These are phyloP conservation scores for Macrophya alboannulata DNA, from an alignment of 2,888 invertebrate species.

Conservation along the genomic window DNA sequence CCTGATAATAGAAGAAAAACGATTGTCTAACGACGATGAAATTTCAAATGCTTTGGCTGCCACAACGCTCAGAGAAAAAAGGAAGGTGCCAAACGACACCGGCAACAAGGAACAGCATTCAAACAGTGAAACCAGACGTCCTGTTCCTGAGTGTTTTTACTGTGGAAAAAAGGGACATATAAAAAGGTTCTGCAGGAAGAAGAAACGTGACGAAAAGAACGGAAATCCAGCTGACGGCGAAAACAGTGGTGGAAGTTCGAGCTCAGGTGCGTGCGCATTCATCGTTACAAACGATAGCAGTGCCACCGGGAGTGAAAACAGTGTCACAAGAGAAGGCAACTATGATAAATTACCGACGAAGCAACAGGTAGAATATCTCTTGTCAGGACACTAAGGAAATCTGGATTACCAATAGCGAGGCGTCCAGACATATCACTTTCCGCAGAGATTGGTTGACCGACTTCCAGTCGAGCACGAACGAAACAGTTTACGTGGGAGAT, in stretches of 20 bases:
- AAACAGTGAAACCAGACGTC: not conserved
- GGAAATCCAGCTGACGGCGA: not conserved
- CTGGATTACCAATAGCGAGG: constrained; percentile 66
- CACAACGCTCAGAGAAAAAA: not conserved
- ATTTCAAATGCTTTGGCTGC: constrained; percentile 18
- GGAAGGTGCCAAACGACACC: not conserved
- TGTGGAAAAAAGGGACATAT: not conserved
- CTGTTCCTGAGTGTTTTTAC: not conserved
- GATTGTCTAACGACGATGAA: constrained; percentile 52
- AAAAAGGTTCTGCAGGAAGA: not conserved
- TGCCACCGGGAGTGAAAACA: not conserved
- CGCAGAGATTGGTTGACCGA: constrained; percentile 63
- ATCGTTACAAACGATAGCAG: not conserved
- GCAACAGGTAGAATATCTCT: not conserved
- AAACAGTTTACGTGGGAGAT: constrained; percentile 59
- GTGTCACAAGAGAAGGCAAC: not conserved
- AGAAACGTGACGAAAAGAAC: not conserved
- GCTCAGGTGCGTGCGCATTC: not conserved
- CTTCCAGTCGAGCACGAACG: constrained; percentile 50
- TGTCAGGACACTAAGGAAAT: constrained; percentile 55
- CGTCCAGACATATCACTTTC: constrained; percentile 64
- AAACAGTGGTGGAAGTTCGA: not conserved
- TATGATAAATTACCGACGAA: not conserved
- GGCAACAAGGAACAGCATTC: not conserved
- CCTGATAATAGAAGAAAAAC: constrained; percentile 46